Evolutionary conservation across 1,140 invertebrate genomes (phyloP), one percentile per base, ranked within the genome.

Genomic region (Listronotus bonariensis): DNA sequence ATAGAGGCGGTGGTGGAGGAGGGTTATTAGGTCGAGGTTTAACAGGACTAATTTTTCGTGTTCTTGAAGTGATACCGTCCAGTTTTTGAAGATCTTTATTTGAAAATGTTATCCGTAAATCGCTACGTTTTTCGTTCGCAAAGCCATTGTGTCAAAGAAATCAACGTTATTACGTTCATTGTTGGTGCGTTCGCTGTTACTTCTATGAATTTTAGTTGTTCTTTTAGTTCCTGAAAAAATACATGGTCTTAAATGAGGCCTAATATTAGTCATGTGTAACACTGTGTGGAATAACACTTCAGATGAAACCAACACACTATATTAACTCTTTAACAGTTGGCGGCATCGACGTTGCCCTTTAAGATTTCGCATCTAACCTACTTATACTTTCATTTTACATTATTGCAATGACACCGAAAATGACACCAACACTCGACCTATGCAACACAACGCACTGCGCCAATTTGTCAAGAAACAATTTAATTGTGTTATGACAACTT

Each of bases 101-200:
- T 7, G 68, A 66, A 42, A 78, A 77, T 46, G 65, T 48, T 40
- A 72, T 70, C 40, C 84, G 82, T 40, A 83, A 82, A 76, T 86
- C 84, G 73, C 84, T 77, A 71, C 82, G 84, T 67, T 81, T 81
- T 72, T 84, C n/a, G 86, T 80, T 68, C 89, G 84, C 63, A 92
- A 80, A 15, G 90, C 86, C 89, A 92, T 92, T 14, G 90, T 92
- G 74, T 93, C 84, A 80, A 85, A 80, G 79, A 89, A 88, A 76
- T 71, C 76, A 32, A 75, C 76, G 17, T 80, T 81, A 18, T 65
- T 61, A 0, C 68, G 60, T 14, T 82, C 80, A 7, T 74, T 69
- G 36, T 68, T 72, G 10, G 78, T 76, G 0, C 80, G 77, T 34
- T 82, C 77, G 67, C 84, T 86, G 18, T 83, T 73, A 15, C 84